A percentile compares a stretch with the other conserved stretches of the same genome.
Conservation (phyloP, 2,888 invertebrate genomes). For the Colletes collaris region DNA sequence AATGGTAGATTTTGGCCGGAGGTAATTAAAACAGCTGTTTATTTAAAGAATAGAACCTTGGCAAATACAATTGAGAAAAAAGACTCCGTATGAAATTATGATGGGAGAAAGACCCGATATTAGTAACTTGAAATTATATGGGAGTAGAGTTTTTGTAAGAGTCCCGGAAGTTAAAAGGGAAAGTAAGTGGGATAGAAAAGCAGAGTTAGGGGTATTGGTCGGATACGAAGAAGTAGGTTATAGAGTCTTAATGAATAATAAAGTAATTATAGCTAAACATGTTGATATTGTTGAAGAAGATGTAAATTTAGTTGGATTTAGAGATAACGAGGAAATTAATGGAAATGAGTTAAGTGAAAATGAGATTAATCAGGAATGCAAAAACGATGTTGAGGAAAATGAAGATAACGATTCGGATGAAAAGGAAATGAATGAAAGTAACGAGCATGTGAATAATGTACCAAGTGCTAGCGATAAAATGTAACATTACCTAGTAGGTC, state of each 20-base stretch:
- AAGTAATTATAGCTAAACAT: conserved; percentile 5
- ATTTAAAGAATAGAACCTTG: conserved; percentile 25
- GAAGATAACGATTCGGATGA: no score
- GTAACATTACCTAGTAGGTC: neutral
- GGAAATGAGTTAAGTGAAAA: neutral
- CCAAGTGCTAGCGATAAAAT: neutral
- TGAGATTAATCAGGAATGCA: no score
- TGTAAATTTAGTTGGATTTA: neutral
- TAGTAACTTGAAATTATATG: conserved; percentile 29
- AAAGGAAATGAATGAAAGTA: no score
- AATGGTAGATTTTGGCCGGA: conserved; percentile 24
- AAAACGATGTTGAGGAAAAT: no score
- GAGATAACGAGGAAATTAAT: neutral
- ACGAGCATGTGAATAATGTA: no score
- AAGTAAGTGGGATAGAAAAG: conserved; percentile 47
- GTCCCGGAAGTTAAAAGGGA: conserved; percentile 14
- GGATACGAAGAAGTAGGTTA: conserved; percentile 55
- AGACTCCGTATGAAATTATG: conserved; percentile 26
- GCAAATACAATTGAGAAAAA: conserved; percentile 20
- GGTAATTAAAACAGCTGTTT: conserved; percentile 6
- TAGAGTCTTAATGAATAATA: conserved; percentile 40
- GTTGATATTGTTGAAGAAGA: conserved; percentile 4
- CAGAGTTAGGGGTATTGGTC: conserved; percentile 49
- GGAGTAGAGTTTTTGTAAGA: conserved; percentile 28
- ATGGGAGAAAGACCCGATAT: conserved; percentile 43